Percentiles rank a stretch among this genome's conserved stretches.
Conservation (phyloP, 2,888 invertebrate genomes). For the Hydropsyche betteni region DNA sequence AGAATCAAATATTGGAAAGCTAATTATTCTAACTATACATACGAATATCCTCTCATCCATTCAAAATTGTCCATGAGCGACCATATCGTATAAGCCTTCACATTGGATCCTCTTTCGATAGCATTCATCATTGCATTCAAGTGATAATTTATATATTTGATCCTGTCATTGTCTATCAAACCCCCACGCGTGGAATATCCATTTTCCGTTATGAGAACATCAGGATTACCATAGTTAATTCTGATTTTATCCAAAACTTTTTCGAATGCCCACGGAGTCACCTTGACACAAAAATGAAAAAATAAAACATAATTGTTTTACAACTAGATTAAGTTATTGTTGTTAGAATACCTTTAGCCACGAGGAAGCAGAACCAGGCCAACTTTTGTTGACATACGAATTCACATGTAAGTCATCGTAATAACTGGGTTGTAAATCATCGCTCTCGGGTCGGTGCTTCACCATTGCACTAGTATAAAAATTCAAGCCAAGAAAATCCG, state of each 20-base stretch:
- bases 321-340: not conserved
- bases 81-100: constrained; percentile 69
- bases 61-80: constrained; percentile 74
- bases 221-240: constrained; percentile 64
- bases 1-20: not conserved
- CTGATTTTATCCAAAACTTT: constrained; percentile 66
- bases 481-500: constrained; percentile 75
- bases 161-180: constrained; percentile 62
- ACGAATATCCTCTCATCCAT: constrained; percentile 69
- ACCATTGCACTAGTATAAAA: constrained; percentile 67
- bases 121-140: constrained; percentile 62
- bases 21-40: constrained; percentile 53
- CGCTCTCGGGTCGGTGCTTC: constrained; percentile 43
- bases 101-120: constrained; percentile 61
- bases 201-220: constrained; percentile 69
- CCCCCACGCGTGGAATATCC: constrained; percentile 66
- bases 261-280: constrained; percentile 69
- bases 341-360: constrained; percentile 65
- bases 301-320: not conserved
- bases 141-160: constrained; percentile 60
- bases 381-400: constrained; percentile 60
- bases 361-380: constrained; percentile 63
- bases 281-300: constrained; percentile 55
- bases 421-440: constrained; percentile 59
- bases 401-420: constrained; percentile 60